Evolutionary conservation across 2,113 vertebrate species (phyloP).

Genomic region (Spheniscus mendiculus): DNA sequence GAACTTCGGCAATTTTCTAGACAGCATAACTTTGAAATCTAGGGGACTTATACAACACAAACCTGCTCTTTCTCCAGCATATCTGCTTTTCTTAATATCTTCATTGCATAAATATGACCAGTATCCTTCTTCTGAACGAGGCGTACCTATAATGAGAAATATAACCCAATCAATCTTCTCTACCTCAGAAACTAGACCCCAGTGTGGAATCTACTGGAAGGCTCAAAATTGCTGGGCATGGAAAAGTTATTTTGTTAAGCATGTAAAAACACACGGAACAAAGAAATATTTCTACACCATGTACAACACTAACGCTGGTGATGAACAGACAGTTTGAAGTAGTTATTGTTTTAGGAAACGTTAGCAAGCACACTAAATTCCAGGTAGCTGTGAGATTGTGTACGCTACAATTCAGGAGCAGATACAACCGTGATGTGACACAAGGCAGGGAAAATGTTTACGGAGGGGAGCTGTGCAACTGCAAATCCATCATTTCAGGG

Average conservation of each 20-base stretch:
- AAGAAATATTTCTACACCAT: neutral
- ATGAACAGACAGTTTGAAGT: neutral
- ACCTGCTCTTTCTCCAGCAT: constrained; percentile 99
- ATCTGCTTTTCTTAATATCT: constrained; percentile 96
- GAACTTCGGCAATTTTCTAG: neutral
- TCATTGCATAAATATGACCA: constrained; percentile 99
- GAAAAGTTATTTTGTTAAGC: neutral
- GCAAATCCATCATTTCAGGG: neutral
- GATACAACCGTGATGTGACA: neutral
- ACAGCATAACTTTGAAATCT: neutral
- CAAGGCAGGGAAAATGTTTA: neutral
- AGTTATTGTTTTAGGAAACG: neutral
- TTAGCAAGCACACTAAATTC: neutral
- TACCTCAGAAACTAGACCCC: neutral
- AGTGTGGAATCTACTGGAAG: neutral
- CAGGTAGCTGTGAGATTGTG: neutral
- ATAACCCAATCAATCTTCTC: neutral
- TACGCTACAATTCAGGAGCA: neutral
- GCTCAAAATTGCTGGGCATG: neutral
- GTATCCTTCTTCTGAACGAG: constrained; percentile 99
- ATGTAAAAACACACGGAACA: neutral
- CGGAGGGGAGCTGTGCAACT: neutral
- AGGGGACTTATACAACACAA: neutral
- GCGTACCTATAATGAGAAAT: constrained; percentile 82
- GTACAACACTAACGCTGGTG: neutral